phyloP scores from a whole-genome alignment of 2,113 vertebrate genomes.

The Neodon shergylaensis region DNA sequence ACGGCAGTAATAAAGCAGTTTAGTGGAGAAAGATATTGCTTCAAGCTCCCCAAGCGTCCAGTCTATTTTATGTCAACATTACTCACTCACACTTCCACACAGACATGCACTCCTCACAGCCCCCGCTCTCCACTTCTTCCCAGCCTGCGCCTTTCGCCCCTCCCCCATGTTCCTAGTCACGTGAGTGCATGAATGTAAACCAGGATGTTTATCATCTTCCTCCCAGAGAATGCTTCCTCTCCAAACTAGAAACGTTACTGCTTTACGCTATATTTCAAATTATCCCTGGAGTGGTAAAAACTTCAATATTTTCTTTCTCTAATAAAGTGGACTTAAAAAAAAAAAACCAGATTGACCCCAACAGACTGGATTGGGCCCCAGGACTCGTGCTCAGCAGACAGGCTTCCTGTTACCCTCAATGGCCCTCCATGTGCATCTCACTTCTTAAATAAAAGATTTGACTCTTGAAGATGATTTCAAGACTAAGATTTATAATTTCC shows the following conservation, averaged over 20 bases:
- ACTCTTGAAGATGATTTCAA: not conserved
- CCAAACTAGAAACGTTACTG: not conserved
- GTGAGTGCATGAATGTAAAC: not conserved
- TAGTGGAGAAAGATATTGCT: conserved; percentile 92
- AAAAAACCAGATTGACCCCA: not conserved
- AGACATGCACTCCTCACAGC: not conserved
- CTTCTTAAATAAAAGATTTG: not conserved
- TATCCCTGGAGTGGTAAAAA: not conserved
- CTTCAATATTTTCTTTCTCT: not conserved
- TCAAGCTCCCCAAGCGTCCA: conserved; percentile 82
- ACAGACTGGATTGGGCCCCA: not conserved
- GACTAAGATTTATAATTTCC: not conserved
- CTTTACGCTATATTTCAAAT: conserved; percentile 23
- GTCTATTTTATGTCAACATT: conserved; percentile 70
- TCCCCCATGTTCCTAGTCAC: not conserved
- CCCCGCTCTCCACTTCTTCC: not conserved
- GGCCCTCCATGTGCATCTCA: fast-evolving
- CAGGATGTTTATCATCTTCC: not conserved
- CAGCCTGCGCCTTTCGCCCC: not conserved
- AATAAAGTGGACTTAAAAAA: not conserved
- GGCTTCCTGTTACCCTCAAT: fast-evolving
- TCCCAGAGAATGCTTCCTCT: not conserved
- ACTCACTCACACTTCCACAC: conserved; percentile 7
- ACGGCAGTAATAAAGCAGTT: conserved; percentile 93
- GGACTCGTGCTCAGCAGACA: not conserved